Evolutionary conservation across 2,888 invertebrate genomes (phyloP).

Genomic region (Alloplasta piceator): DNA sequence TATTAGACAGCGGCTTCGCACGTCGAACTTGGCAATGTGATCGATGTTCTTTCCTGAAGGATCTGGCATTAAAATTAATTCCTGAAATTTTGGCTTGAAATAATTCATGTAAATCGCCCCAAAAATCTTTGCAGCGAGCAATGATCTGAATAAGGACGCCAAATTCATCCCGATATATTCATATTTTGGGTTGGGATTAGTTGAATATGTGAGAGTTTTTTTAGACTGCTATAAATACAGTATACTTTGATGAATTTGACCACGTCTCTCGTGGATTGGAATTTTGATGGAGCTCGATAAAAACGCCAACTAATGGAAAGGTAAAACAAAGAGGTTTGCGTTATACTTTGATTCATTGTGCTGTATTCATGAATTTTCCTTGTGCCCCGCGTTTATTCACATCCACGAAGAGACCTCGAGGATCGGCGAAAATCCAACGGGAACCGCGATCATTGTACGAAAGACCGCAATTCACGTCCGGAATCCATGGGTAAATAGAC

Average conservation of each 20-base stretch:
- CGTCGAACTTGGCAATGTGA: conserved; percentile 18
- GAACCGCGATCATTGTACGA: conserved; percentile 31
- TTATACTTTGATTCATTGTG: conserved; percentile 6
- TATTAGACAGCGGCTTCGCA: conserved; percentile 24
- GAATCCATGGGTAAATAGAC: conserved; percentile 46
- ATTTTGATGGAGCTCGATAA: too few species aligned
- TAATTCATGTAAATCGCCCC: not conserved
- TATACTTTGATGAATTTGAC: too few species aligned
- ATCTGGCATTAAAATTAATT: not conserved
- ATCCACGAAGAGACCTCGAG: conserved; percentile 16
- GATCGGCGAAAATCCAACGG: conserved; percentile 25
- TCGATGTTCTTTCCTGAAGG: not conserved
- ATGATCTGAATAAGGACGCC: too few species aligned
- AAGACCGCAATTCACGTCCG: conserved; percentile 45
- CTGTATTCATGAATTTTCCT: not conserved
- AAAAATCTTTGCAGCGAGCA: not conserved
- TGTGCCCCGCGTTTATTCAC: not conserved
- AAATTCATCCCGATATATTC: too few species aligned
- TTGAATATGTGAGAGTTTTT: too few species aligned
- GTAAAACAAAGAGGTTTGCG: not conserved
- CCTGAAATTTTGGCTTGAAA: not conserved
- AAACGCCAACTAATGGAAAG: not conserved
- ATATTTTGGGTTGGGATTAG: too few species aligned
- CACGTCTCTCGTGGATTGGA: too few species aligned
- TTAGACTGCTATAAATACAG: too few species aligned